These are phyloP conservation scores for Strix uralensis DNA, from an alignment of 2,113 vertebrate species.

Conservation along the genomic window DNA sequence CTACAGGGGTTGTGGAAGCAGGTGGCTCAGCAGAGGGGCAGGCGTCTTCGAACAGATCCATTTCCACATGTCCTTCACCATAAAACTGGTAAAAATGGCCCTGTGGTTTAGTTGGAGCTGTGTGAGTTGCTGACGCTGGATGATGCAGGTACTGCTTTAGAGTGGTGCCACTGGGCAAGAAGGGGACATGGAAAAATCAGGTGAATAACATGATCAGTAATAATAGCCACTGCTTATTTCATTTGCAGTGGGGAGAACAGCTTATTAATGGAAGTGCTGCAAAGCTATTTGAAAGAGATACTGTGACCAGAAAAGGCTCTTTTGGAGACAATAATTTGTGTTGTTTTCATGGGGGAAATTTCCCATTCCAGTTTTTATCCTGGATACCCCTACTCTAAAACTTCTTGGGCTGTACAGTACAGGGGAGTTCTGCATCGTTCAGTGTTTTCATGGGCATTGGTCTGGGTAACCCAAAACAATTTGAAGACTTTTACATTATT, in stretches of 20 bases:
- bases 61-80: not conserved
- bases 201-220: not conserved
- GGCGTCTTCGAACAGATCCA: not conserved
- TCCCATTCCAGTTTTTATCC: not conserved
- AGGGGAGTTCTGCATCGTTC: not conserved
- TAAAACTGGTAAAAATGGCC: not conserved
- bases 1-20: fast-evolving
- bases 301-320: not conserved
- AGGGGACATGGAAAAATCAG: not conserved
- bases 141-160: not conserved
- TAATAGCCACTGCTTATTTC: not conserved
- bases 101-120: not conserved
- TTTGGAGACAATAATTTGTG: not conserved
- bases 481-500: not conserved
- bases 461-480: not conserved
- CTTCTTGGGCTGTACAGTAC: not conserved
- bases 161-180: not conserved
- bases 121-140: not conserved
- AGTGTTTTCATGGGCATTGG: not conserved
- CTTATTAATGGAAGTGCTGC: not conserved
- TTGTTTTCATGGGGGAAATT: not conserved
- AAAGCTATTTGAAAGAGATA: not conserved
- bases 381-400: not conserved
- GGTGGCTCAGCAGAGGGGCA: not conserved
- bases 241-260: not conserved